These are phyloP conservation scores for Chlamydotis undulata DNA, from an alignment of 2,113 vertebrate species.

Conservation along the genomic window DNA sequence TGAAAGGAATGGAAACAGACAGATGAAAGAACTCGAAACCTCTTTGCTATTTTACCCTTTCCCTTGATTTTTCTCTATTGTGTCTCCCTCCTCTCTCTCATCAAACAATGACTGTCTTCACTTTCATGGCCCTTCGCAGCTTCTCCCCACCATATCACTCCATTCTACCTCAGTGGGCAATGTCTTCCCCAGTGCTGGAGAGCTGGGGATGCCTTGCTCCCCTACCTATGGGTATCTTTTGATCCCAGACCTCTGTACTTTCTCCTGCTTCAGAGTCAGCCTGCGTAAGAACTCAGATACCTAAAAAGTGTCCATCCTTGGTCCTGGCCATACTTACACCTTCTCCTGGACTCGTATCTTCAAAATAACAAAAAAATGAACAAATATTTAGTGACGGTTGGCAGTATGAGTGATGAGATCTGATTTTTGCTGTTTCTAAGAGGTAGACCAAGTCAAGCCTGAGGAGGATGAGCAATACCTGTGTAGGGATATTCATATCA, in stretches of 20 bases:
- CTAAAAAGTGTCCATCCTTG: background rate
- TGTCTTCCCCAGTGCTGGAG: background rate
- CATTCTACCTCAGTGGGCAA: background rate
- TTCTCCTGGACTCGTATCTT: background rate
- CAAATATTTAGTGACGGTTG: background rate
- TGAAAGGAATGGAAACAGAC: background rate
- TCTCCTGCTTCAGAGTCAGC: background rate
- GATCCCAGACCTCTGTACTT: background rate
- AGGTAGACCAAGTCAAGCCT: background rate
- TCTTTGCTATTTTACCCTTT: background rate
- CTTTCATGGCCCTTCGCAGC: background rate
- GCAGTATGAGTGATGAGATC: background rate
- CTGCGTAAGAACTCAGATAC: background rate
- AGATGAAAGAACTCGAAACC: background rate
- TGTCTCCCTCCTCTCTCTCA: background rate
- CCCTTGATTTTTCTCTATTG: background rate
- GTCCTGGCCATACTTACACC: background rate
- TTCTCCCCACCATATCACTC: accelerated
- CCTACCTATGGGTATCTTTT: background rate
- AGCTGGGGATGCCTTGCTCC: background rate
- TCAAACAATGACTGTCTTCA: background rate
- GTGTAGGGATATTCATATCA: background rate
- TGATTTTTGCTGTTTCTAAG: background rate
- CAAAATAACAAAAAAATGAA: background rate
- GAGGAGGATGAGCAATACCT: background rate